Percentiles rank a stretch among this genome's conserved stretches.
Conservation (phyloP, 2,888 invertebrate species). For the Meganola albula region DNA sequence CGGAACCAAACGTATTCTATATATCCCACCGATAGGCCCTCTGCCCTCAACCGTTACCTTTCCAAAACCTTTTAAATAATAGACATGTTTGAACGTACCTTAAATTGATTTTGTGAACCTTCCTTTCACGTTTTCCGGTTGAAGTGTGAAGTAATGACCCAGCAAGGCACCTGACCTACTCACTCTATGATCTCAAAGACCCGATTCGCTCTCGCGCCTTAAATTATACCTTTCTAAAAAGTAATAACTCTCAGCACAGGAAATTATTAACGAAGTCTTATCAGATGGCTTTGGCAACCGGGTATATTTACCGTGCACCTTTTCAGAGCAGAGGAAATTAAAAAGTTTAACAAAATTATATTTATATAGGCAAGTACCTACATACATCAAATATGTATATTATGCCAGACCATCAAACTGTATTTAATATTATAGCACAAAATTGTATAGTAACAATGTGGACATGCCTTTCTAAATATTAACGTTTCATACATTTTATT, state of each 20-base stretch:
- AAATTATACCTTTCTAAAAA: conserved; percentile 25
- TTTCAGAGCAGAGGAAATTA: conserved; percentile 24
- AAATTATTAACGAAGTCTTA: conserved; percentile 29
- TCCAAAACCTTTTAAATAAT: conserved; percentile 55
- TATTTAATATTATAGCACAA: too few species aligned
- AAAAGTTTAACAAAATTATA: conserved; percentile 16
- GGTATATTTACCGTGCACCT: conserved; percentile 18
- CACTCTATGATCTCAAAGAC: conserved; percentile 22
- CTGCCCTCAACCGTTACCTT: conserved; percentile 39
- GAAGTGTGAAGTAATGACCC: conserved; percentile 45
- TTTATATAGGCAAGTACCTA: too few species aligned
- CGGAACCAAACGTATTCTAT: conserved; percentile 49
- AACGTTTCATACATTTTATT: conserved; percentile 58
- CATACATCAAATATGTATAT: too few species aligned
- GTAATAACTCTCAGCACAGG: conserved; percentile 22
- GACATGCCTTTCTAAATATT: conserved; percentile 46
- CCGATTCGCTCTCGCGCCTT: conserved; percentile 23
- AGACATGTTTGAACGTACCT: conserved; percentile 59
- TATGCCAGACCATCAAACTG: too few species aligned
- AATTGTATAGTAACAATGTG: too few species aligned
- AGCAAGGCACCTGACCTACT: conserved; percentile 33
- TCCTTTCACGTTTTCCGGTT: conserved; percentile 56
- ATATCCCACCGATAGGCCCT: conserved; percentile 55
- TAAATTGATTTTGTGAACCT: conserved; percentile 62
- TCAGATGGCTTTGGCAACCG: conserved; percentile 25